Evolutionary conservation across 2,888 invertebrate genomes (phyloP).

Genomic region (Tenthredo livida): DNA sequence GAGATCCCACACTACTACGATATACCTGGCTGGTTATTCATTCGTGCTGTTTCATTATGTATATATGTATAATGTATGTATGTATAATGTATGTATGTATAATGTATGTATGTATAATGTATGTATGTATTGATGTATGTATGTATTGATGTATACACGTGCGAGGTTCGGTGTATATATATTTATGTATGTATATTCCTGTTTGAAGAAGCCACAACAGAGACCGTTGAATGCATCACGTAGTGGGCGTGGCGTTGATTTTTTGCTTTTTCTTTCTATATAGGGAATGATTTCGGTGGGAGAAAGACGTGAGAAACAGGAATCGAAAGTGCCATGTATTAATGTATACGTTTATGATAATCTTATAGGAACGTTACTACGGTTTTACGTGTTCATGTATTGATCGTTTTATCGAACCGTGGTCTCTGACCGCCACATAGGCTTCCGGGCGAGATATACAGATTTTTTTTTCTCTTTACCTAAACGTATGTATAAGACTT

Average conservation of each 20-base stretch:
- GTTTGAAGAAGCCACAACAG: slow-evolving; percentile 17
- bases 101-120: not conserved
- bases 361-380: not conserved
- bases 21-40: slow-evolving; percentile 8
- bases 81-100: not conserved
- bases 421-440: not conserved
- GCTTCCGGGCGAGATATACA: not conserved
- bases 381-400: not conserved
- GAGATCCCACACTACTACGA: not conserved
- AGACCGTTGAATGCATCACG: slow-evolving; percentile 28
- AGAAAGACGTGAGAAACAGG: not conserved
- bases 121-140: not conserved
- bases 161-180: not conserved
- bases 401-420: not conserved
- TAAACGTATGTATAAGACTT: no score
- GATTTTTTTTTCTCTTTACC: not conserved
- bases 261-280: not conserved
- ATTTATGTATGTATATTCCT: not conserved
- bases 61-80: not conserved
- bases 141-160: not conserved
- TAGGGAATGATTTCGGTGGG: not conserved
- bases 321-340: not conserved
- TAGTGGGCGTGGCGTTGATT: not conserved
- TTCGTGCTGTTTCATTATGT: not conserved
- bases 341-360: not conserved